Base-by-base conservation (phyloP, 23 tunicate species). In the Aplidium turbinatum region DNA sequence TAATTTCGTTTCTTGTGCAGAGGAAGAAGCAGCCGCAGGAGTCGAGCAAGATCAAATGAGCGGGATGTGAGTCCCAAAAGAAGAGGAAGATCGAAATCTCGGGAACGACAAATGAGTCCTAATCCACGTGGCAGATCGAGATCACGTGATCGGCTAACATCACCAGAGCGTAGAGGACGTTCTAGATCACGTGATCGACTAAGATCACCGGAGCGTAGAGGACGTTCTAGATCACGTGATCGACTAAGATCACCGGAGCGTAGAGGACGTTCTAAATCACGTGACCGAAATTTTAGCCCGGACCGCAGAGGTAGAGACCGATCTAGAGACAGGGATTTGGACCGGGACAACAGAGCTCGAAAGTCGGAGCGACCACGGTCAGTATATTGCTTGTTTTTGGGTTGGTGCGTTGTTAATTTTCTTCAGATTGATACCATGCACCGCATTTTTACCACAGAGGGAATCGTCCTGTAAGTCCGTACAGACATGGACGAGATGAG, bases 201-300 rank as follows among this genome's bases (percentile, higher is more conserved):
- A n/a, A n/a, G n/a, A n/a, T n/a, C n/a, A n/a, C 69, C 58, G 0
- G 62, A 48, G 29, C 61, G 74, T 11, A 38, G 82, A 3, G 80
- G 73, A n/a, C 78, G 85, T 20, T 78, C 85, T 31, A 36, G 77
- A 22, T 75, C 82, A 33, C 67, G 83, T 33, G 80, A 75, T 35
- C 31, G 77, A 39, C 19, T 67, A 0, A 38, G 28, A 36, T 64
- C 80, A 40, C 85, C 85, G 7, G 77, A 77, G 21, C 61, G 64
- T 19, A 31, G 79, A 27, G 67, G 65, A 26, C 35, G 58, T 35
- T 57, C 60, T 1, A 57, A 54, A 28, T 81, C 87, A 46, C 63
- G 73, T 5, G 87, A 81, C 3, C 27, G 72, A 26, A 34, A 1
- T 4, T 2, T 24, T 2, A 77, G 82, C 45, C 82, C 82, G 29